Conservation (phyloP, 2,888 invertebrate species). For the Hydraecia micacea region DNA sequence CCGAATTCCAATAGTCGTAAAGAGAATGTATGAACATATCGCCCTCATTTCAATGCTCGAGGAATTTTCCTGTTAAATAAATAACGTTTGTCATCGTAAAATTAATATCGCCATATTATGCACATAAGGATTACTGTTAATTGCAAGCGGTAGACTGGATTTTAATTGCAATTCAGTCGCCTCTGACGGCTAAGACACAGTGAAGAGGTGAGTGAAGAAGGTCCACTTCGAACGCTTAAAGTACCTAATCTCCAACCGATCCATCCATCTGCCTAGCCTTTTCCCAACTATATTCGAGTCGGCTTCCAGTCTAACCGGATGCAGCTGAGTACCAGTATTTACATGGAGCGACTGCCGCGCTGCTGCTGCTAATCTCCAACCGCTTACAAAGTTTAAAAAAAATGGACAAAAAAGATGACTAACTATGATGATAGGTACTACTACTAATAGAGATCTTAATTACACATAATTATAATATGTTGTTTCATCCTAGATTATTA, state of each 20-base stretch:
- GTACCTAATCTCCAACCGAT: not conserved
- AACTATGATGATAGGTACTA: not conserved
- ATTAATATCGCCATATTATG: slow-evolving; percentile 64
- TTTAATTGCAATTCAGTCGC: slow-evolving; percentile 61
- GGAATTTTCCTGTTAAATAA: slow-evolving; percentile 42
- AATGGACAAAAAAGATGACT: not conserved
- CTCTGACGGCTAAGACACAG: slow-evolving; percentile 19
- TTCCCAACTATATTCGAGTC: too few species aligned
- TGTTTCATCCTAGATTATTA: not conserved
- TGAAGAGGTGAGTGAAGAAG: slow-evolving; percentile 19
- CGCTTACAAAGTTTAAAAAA: not conserved
- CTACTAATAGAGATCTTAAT: not conserved
- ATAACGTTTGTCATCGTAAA: slow-evolving; percentile 37
- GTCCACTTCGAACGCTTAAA: not conserved
- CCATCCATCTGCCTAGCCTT: too few species aligned
- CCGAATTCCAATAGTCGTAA: not conserved
- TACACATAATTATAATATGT: too few species aligned
- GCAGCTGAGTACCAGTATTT: too few species aligned
- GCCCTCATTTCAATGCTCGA: slow-evolving; percentile 2
- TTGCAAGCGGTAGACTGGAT: slow-evolving; percentile 50
- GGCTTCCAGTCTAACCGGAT: too few species aligned
- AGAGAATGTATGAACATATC: not conserved
- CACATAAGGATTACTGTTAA: slow-evolving; percentile 63
- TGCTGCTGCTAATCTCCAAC: not conserved
- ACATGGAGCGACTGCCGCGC: too few species aligned